phyloP scores from a whole-genome alignment of 1,140 invertebrate species.

The Drosophila carrolli region DNA sequence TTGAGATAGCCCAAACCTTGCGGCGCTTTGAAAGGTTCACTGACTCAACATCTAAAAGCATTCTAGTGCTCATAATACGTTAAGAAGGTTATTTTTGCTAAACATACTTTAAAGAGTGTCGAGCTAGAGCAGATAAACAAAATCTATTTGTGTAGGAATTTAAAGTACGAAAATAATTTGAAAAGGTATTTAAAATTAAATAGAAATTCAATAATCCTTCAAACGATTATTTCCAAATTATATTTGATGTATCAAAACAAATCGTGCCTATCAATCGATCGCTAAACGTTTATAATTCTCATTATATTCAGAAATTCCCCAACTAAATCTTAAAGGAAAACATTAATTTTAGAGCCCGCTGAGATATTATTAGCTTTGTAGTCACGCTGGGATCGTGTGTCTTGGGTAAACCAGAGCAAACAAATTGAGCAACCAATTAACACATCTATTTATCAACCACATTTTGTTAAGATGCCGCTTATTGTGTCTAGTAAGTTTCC shows the following conservation, averaged over 20 bases:
- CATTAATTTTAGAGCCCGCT: constrained; percentile 1
- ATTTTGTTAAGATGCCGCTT: constrained; percentile 35
- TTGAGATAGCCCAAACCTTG: constrained; percentile 18
- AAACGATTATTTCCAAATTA: too few species aligned
- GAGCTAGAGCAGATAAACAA: background rate
- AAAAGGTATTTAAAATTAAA: too few species aligned
- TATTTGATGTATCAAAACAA: background rate
- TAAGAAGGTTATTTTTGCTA: background rate
- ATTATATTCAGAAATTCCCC: constrained; percentile 7
- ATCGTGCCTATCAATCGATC: background rate
- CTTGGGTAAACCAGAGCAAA: constrained; percentile 35
- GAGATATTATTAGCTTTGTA: constrained; percentile 37
- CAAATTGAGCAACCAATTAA: constrained; percentile 52
- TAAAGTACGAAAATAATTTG: too few species aligned
- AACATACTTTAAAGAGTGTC: background rate
- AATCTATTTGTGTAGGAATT: too few species aligned
- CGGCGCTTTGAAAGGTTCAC: background rate
- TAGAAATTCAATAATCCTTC: too few species aligned
- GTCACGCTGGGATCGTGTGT: constrained; percentile 48
- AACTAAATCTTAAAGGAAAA: constrained; percentile 15
- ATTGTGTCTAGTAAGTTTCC: constrained; percentile 55
- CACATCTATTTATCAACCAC: constrained; percentile 37
- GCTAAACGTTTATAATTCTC: constrained; percentile 3
- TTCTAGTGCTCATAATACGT: background rate
- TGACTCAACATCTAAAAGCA: constrained; percentile 2